Evolutionary conservation across 2,888 invertebrate species (phyloP), one percentile per base, ranked within the genome.

Genomic region (Eudemis profundana): DNA sequence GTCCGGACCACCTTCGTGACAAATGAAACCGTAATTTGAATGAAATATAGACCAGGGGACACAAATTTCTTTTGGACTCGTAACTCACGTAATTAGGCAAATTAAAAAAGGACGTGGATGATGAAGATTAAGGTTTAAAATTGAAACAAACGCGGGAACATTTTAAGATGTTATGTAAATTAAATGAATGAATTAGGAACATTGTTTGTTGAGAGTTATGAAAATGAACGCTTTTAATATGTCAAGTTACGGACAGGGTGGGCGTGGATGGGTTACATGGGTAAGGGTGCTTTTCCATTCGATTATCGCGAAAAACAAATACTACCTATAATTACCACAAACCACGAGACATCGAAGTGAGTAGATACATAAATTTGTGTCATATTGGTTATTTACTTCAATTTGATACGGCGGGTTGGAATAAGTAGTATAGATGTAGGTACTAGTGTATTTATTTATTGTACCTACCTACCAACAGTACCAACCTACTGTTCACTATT

Each of bases 1-100:
- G n/a, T n/a, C n/a, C n/a, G n/a, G n/a, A 33, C 50, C 60, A 54
- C 66, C 50, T 42, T 46, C 23, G 51, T 51, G 59, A 65, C 59
- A 59, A 42, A 59, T 51, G 51, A 53, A 59, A 53, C 51, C 46
- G 51, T 29, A 46, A 65, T 59, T 42, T 36, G 49, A 51, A 65
- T 65, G 59, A 65, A 59, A 59, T 46, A 59, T 65, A 59, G 38
- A 64, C 59, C 53, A 65, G 33, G 33, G 36, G 44, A 15, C 3
- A 8, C n/a, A 10, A 36, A 14, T 10, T 46, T 33, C 14, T 57
- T 44, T 57, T 42, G 40, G 40, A 21, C 10, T 15, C 29, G n/a
- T 38, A 21, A 38, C 23, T 23, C 40, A 21, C 5, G 23, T 42
- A 54, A 27, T 27, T 27, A 15, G 27, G 8, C 15, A 42, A 17